phyloP scores from a whole-genome alignment of 2,797 vertebrate species.

The Brachyalestes nurse region DNA sequence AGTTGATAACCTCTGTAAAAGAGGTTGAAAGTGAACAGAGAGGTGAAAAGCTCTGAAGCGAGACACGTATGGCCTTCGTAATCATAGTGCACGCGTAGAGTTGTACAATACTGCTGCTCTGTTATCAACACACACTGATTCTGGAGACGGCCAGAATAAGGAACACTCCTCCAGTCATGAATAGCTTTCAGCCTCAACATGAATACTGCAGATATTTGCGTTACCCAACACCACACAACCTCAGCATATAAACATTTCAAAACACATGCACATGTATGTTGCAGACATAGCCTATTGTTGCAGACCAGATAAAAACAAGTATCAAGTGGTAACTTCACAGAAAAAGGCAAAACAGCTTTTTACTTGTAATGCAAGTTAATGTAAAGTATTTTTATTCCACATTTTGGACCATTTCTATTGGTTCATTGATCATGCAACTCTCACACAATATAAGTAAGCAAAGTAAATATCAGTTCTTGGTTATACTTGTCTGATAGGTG shows the following conservation, averaged over 20 bases:
- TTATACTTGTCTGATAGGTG: no score
- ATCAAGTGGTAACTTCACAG: no score
- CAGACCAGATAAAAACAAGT: no score
- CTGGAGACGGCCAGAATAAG: slow-evolving; percentile 16
- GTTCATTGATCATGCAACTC: no score
- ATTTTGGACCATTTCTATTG: no score
- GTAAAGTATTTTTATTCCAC: no score
- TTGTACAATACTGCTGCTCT: neutral
- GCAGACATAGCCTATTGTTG: neutral
- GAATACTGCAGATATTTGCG: slow-evolving; percentile 1
- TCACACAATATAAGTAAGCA: no score
- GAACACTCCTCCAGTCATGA: slow-evolving; percentile 16
- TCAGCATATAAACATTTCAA: neutral
- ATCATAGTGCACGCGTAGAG: neutral
- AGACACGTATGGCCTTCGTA: neutral
- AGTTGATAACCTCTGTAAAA: slow-evolving; percentile 24
- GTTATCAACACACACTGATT: neutral
- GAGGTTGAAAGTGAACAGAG: neutral
- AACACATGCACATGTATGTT: neutral
- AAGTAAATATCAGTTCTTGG: no score
- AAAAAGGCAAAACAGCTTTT: no score
- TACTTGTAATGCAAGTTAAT: no score
- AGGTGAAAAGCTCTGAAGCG: slow-evolving; percentile 28
- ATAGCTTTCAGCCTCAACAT: slow-evolving; percentile 6
- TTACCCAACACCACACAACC: neutral